Percentiles rank a stretch among this genome's conserved stretches.
These are phyloP conservation scores for Brachionus rotundiformis DNA, from an alignment of 1,140 invertebrate species.

Conservation along the genomic window DNA sequence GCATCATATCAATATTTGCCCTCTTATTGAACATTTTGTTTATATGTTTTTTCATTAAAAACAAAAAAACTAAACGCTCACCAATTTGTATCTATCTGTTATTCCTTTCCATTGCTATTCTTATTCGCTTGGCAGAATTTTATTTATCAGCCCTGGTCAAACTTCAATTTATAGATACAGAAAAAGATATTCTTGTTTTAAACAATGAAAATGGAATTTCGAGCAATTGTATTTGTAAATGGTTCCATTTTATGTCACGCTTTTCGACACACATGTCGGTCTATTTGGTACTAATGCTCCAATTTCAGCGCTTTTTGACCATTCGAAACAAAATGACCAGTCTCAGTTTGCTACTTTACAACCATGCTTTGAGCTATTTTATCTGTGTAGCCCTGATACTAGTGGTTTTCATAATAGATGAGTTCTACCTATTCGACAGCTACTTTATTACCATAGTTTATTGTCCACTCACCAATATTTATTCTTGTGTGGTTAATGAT, in stretches of 20 bases:
- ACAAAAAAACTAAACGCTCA: conserved; percentile 28
- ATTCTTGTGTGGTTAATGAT: conserved; percentile 15
- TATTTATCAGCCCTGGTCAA: conserved; percentile 28
- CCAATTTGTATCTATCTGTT: conserved; percentile 14
- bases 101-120: neutral
- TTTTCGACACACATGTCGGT: neutral
- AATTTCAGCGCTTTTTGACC: conserved; percentile 35
- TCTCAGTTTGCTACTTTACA: neutral
- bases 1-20: neutral
- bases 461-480: conserved; percentile 16
- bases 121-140: neutral
- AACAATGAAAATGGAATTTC: neutral
- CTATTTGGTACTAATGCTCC: conserved; percentile 22
- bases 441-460: conserved; percentile 36
- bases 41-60: neutral
- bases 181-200: conserved; percentile 7
- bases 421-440: conserved; percentile 33
- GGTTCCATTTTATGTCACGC: conserved; percentile 11
- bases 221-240: conserved; percentile 2
- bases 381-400: conserved; percentile 3
- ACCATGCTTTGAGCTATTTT: conserved; percentile 40
- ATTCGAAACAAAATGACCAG: neutral
- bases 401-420: conserved; percentile 19
- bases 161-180: conserved; percentile 9
- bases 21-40: neutral